These are phyloP conservation scores for Bombylius discolor DNA, from an alignment of 2,888 invertebrate genomes.

Conservation along the genomic window DNA sequence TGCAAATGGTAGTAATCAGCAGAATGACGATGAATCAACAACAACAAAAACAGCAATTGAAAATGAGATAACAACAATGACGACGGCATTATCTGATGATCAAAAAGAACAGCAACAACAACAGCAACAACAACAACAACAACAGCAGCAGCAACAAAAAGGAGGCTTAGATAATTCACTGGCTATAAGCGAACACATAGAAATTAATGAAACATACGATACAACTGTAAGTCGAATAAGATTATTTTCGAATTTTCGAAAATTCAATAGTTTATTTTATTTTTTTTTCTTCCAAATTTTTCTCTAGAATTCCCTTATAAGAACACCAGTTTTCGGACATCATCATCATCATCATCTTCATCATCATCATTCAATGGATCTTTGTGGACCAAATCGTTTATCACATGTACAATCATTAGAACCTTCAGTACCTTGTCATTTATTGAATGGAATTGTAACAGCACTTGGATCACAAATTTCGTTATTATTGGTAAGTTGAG, in stretches of 20 bases:
- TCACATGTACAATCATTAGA: slow-evolving; percentile 36
- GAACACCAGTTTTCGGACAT: not conserved
- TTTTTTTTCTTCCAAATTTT: not conserved
- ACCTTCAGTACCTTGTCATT: slow-evolving; percentile 47
- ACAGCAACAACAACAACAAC: slow-evolving; percentile 10
- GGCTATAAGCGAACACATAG: slow-evolving; percentile 20
- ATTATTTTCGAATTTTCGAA: too few species aligned
- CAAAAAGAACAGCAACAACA: slow-evolving; percentile 8
- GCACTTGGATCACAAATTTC: slow-evolving; percentile 53
- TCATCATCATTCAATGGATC: not conserved
- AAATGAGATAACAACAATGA: slow-evolving; percentile 8
- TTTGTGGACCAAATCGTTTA: slow-evolving; percentile 36
- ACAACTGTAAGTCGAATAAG: slow-evolving; percentile 19
- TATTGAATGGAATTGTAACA: slow-evolving; percentile 49
- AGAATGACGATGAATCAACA: not conserved
- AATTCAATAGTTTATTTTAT: not conserved
- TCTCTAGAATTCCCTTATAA: not conserved
- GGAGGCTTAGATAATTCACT: slow-evolving; percentile 14
- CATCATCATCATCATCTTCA: too few species aligned
- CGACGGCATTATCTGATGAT: slow-evolving; percentile 8
- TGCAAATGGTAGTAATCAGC: not conserved
- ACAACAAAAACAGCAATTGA: not conserved
- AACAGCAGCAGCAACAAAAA: slow-evolving; percentile 11
- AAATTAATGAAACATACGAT: slow-evolving; percentile 28
- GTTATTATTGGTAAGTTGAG: slow-evolving; percentile 47